Evolutionary conservation across 2,113 vertebrate species (phyloP), one percentile per base, ranked within the genome.

Genomic region (Protobothrops flavoviridis): DNA sequence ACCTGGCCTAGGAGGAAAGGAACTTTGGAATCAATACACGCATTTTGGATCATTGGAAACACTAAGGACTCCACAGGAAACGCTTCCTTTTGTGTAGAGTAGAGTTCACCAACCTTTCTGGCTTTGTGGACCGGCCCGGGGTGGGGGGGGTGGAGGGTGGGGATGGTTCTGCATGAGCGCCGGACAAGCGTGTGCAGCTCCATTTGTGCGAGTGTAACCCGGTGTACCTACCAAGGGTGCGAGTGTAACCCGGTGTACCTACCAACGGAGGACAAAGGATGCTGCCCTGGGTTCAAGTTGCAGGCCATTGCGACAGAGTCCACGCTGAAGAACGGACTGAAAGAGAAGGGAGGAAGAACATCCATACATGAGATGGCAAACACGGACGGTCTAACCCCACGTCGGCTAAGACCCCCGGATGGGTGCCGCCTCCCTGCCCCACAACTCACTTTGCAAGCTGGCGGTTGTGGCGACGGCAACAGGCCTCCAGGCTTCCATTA

Each of bases 391-490:
- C 29, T 21, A 3, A 17, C 3, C 1, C 90, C 5, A 10, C 5
- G 6, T 3, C 6, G 21, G 3, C 33, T 8, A 20, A 81, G 33
- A 81, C 2, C 15, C 5, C n/a, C 15, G 4, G 55, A 10, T 56
- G 55, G 55, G 48, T 9, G 48, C 48, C 12, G 20, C 4, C 8
- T 6, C 39, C 10, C 74, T 0, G 12, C 69, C 26, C 0, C 4
- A 0, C 21, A 98, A 50, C 99, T 98, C 96, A 99, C 99, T 98
- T 99, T 92, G 98, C 98, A 94, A 98, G 97, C n/a, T n/a, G 64
- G 87, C 98, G 98, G 85, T 97, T 95, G 95, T 87, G 97, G 87
- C 96, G 94, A 88, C 96, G 97, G 98, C 99, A 99, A 97, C 98
- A 99, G 91, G 97, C 94, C 96, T 98, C 98, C 96, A 98, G 95